Evolutionary conservation across 2,797 vertebrate genomes (phyloP).

Genomic region (Neosalanx taihuensis): DNA sequence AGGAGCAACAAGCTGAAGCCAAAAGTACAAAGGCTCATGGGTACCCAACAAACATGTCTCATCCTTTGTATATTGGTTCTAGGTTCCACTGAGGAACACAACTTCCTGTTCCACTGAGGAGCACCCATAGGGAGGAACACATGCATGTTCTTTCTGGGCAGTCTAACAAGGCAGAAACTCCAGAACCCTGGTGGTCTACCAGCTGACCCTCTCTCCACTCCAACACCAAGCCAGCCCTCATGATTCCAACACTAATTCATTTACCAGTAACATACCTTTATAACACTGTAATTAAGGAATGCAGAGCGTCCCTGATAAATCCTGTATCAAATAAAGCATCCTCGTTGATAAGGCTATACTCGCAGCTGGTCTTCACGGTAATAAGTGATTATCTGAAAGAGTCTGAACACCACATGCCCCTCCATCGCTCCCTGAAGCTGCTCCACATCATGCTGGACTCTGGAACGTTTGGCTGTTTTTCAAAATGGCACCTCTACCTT

Average conservation of each 20-base stretch:
- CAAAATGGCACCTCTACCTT: neutral
- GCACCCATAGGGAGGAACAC: no score
- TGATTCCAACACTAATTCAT: slow-evolving; percentile 30
- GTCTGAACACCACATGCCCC: slow-evolving; percentile 30
- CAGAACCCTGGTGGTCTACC: no score
- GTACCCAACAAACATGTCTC: no score
- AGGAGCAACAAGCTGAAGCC: no score
- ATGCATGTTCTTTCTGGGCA: no score
- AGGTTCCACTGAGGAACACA: no score
- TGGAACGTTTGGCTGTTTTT: neutral
- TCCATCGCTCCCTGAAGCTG: slow-evolving; percentile 27
- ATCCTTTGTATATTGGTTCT: no score
- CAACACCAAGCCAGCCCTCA: slow-evolving; percentile 23
- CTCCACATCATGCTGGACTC: no score
- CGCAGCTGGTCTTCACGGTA: slow-evolving; percentile 21
- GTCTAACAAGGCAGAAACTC: no score
- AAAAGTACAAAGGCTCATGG: no score
- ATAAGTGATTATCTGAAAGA: neutral
- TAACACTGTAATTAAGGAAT: slow-evolving; percentile 34
- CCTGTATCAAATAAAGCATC: slow-evolving; percentile 33
- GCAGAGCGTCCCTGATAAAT: slow-evolving; percentile 38
- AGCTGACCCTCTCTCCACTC: slow-evolving; percentile 9
- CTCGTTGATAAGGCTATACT: slow-evolving; percentile 41
- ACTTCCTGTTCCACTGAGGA: no score
- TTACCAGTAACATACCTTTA: slow-evolving; percentile 25